These are phyloP conservation scores for Trinorchestia longiramus DNA, from an alignment of 1,140 invertebrate species.

Conservation along the genomic window DNA sequence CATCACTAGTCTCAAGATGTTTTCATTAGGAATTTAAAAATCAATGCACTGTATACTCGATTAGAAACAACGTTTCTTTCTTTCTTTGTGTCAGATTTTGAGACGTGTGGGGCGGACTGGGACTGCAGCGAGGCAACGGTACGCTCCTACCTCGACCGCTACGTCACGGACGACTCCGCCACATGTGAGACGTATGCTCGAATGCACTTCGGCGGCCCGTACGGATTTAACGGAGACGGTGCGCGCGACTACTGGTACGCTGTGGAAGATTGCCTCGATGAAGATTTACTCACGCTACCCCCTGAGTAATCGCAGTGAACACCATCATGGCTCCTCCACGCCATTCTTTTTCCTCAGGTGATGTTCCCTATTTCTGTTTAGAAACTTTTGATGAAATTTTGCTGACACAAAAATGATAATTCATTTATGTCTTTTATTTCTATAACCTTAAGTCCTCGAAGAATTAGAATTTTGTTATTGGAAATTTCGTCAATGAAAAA, in stretches of 20 bases:
- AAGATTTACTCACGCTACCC: not conserved
- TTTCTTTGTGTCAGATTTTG: constrained; percentile 48
- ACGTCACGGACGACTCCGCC: constrained; percentile 53
- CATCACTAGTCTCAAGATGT: no score
- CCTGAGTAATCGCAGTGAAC: not conserved
- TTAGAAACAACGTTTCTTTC: no score
- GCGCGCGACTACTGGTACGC: constrained; percentile 56
- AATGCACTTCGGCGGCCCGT: constrained; percentile 56
- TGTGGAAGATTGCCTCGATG: constrained; percentile 57
- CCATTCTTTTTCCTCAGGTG: not conserved
- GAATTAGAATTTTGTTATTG: no score
- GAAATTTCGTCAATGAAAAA: no score
- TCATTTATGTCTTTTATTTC: no score
- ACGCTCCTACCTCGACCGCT: constrained; percentile 38
- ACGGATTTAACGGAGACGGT: not conserved
- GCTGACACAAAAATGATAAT: no score
- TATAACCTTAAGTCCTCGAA: no score
- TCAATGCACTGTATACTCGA: no score
- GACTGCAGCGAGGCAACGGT: constrained; percentile 59
- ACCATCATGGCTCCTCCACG: not conserved
- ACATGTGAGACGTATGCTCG: constrained; percentile 56
- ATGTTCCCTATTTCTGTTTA: not conserved
- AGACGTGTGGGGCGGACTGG: constrained; percentile 56
- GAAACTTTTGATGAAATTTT: not conserved
- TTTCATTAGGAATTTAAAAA: no score